These are phyloP conservation scores for Physella acuta DNA, from an alignment of 1,140 invertebrate genomes.

Conservation along the genomic window DNA sequence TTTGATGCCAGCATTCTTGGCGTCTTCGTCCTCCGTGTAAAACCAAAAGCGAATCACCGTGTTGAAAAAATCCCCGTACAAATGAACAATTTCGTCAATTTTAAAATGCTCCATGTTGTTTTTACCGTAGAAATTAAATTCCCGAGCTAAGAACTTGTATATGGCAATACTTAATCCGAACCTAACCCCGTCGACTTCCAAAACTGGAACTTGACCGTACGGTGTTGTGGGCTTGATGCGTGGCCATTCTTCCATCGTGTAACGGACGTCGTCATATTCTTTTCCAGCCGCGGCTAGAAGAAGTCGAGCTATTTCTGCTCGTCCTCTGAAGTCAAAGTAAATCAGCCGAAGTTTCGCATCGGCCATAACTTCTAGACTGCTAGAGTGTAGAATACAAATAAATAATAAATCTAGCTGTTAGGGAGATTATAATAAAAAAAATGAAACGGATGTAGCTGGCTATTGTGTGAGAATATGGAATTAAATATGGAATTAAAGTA, in stretches of 20 bases:
- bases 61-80: background rate
- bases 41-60: background rate
- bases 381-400: too few relatives aligned
- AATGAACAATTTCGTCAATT: background rate
- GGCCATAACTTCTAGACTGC: background rate
- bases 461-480: too few relatives aligned
- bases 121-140: constrained; percentile 37
- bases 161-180: constrained; percentile 46
- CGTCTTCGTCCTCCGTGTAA: background rate
- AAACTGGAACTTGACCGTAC: constrained; percentile 38
- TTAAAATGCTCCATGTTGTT: background rate
- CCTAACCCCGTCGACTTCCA: constrained; percentile 51
- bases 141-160: constrained; percentile 42
- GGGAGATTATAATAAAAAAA: too few relatives aligned
- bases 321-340: constrained; percentile 38
- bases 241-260: constrained; percentile 32
- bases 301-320: constrained; percentile 39
- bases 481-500: too few relatives aligned
- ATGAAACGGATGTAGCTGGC: too few relatives aligned
- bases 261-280: constrained; percentile 37
- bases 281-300: constrained; percentile 35
- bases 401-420: too few relatives aligned
- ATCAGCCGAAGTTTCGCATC: constrained; percentile 13
- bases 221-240: constrained; percentile 33
- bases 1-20: background rate